phyloP scores from a whole-genome alignment of 1,140 invertebrate genomes.

The Drosophila subobscura region DNA sequence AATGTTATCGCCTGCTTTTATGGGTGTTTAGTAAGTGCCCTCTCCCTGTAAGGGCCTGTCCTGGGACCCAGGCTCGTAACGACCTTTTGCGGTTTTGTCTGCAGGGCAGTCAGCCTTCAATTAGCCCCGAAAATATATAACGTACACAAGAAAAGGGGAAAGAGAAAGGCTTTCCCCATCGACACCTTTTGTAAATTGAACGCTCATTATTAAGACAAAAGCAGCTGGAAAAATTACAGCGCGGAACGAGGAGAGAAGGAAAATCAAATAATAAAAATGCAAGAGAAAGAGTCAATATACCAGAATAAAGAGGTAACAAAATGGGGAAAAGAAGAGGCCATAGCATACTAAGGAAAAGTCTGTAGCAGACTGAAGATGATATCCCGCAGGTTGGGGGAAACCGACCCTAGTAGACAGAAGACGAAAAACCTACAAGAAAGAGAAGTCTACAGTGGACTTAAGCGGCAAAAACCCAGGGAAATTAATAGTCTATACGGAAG shows the following conservation, averaged over 20 bases:
- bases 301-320: too few species aligned
- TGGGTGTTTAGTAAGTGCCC: slow-evolving; percentile 2
- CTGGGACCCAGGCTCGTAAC: slow-evolving; percentile 6
- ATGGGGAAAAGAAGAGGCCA: too few species aligned
- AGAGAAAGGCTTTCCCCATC: slow-evolving; percentile 56
- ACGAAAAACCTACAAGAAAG: too few species aligned
- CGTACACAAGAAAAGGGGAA: slow-evolving; percentile 11
- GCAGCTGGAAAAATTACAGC: not conserved
- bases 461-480: not conserved
- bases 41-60: not conserved
- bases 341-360: not conserved
- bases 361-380: slow-evolving; percentile 3
- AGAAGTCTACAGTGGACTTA: not conserved
- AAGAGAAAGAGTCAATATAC: too few species aligned
- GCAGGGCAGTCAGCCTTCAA: slow-evolving; percentile 45
- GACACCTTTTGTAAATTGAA: slow-evolving; percentile 62
- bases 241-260: too few species aligned
- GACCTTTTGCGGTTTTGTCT: slow-evolving; percentile 44
- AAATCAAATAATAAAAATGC: too few species aligned
- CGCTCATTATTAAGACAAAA: slow-evolving; percentile 56
- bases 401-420: too few species aligned
- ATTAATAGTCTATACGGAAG: not conserved
- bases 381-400: too few species aligned
- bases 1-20: slow-evolving; percentile 51
- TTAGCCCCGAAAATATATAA: slow-evolving; percentile 63